Base-by-base conservation (phyloP, 2,888 invertebrate species). In the Serrognathus titanus region DNA sequence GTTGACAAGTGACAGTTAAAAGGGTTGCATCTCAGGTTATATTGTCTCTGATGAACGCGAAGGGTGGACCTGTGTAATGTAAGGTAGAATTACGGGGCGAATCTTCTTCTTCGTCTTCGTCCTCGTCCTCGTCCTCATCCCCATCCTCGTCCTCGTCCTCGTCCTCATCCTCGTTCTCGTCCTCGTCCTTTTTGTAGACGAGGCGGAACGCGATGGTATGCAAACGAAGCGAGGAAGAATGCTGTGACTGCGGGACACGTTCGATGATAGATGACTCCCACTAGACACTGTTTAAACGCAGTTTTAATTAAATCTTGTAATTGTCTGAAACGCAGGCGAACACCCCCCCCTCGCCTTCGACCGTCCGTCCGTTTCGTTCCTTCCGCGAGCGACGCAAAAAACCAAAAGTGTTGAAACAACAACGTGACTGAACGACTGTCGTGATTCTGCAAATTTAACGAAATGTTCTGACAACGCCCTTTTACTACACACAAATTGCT, bases 241-340 rank as follows among this genome's bases (percentile, higher is more conserved):
- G 71, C 69, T 58, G 68, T 67, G 71, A 72, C 71, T 63, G 65
- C 65, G 69, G 74, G 53, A 72, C 72, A 71, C 69, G 72, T 71
- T 72, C 71, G 66, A 55, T 58, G 78, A 78, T 78, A 77, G 77
- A 78, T 78, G 77, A 74, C 73, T 75, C 74, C 75, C 75, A 72
- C 69, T 71, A 75, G 75, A 70, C 74, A 73, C 68, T 70, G 74
- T 74, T 75, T 71, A 71, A 74, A 72, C 75, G 72, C 75, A 77
- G 76, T 78, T 78, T 78, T 78, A 78, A 78, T 78, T 78, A 78
- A 78, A 78, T 78, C 76, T 74, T 72, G 77, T 78, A 78, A 78
- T 78, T 78, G 77, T 78, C 77, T 74, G 63, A 67, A 72, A 68
- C 76, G 69, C 72, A 73, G 70, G 24, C 24, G 45, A 20, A 12